Evolutionary conservation across 35 echinoderm and acorn worm genomes (phyloP).

Genomic region (Acanthaster planci): DNA sequence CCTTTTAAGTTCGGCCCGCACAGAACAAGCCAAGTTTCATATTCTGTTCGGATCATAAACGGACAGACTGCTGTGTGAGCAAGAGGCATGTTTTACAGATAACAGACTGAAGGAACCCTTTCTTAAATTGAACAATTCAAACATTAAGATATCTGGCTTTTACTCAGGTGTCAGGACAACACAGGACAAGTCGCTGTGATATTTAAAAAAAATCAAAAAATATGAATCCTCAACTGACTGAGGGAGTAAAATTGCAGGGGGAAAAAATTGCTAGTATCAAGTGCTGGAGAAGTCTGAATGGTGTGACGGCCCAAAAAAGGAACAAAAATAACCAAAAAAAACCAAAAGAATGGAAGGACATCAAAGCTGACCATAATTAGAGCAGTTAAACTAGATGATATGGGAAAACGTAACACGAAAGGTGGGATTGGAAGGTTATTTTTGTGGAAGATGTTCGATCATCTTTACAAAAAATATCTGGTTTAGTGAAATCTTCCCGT

Average conservation of each 20-base stretch:
- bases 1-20: too few relatives aligned
- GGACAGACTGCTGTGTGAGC: too few relatives aligned
- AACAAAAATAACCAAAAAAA: slow-evolving; percentile 57
- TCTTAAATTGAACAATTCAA: too few relatives aligned
- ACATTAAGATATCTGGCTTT: too few relatives aligned
- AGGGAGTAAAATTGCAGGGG: not conserved
- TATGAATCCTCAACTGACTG: too few relatives aligned
- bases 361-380: slow-evolving; percentile 19
- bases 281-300: slow-evolving; percentile 28
- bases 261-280: slow-evolving; percentile 9
- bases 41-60: too few relatives aligned
- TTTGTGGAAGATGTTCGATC: not conserved
- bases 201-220: too few relatives aligned
- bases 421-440: not conserved
- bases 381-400: slow-evolving; percentile 29
- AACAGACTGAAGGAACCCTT: too few relatives aligned
- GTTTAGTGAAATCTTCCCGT: slow-evolving; percentile 18
- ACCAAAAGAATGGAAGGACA: not conserved
- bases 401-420: slow-evolving; percentile 43
- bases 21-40: too few relatives aligned
- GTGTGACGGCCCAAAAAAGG: not conserved
- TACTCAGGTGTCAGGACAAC: too few relatives aligned
- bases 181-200: too few relatives aligned
- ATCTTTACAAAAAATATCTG: not conserved
- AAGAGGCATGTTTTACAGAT: too few relatives aligned